Conservation (phyloP, 2,113 vertebrate species). For the Diadophis punctatus region DNA sequence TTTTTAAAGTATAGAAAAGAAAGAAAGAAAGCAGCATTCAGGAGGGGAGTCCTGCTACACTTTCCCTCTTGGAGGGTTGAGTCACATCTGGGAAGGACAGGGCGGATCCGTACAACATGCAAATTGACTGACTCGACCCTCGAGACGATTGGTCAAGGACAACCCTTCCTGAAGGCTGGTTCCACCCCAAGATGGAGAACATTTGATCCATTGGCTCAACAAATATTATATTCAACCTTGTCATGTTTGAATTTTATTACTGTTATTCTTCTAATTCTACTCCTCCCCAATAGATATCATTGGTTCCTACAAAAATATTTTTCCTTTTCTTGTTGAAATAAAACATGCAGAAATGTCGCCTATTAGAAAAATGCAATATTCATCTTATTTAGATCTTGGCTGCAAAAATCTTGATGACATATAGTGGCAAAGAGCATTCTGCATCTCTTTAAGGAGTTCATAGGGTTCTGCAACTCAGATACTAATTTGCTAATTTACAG, state of each 20-base stretch:
- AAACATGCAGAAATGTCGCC: not conserved
- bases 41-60: no score
- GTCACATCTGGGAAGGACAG: no score
- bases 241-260: not conserved
- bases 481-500: not conserved
- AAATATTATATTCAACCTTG: slow-evolving; percentile 16
- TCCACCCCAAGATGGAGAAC: not conserved
- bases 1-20: no score
- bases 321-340: not conserved
- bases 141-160: no score
- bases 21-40: no score
- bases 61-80: no score
- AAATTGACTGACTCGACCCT: no score
- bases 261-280: slow-evolving; percentile 2
- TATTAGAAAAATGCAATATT: not conserved
- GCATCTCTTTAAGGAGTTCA: not conserved
- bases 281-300: not conserved
- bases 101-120: no score
- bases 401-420: not conserved
- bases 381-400: not conserved
- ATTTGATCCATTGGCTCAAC: not conserved
- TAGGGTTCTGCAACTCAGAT: not conserved
- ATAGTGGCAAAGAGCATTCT: not conserved
- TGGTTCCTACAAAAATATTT: not conserved
- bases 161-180: no score